A percentile compares a stretch with the other conserved stretches of the same genome.
phyloP scores from a whole-genome alignment of 2,113 vertebrate species.

The Coryphaenoides rupestris region DNA sequence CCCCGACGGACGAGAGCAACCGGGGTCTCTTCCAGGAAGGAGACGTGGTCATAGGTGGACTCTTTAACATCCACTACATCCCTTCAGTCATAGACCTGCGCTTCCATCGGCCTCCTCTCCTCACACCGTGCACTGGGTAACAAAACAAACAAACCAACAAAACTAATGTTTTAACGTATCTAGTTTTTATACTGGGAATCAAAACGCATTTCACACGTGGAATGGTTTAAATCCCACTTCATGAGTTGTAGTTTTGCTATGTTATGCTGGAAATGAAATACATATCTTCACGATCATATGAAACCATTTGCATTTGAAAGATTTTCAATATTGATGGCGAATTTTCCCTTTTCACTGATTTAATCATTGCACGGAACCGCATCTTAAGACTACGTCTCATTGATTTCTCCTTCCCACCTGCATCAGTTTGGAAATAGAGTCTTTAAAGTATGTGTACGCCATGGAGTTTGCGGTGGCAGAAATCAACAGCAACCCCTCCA shows the following conservation, averaged over 20 bases:
- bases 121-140: constrained; percentile 56
- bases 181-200: not conserved
- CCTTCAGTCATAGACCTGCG: constrained; percentile 30
- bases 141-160: constrained; percentile 4
- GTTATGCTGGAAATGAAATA: no score
- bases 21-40: constrained; percentile 62
- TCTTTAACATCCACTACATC: constrained; percentile 55
- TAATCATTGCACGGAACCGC: no score
- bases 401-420: not conserved
- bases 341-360: no score
- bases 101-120: constrained; percentile 41
- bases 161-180: not conserved
- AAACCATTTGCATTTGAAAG: no score
- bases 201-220: no score
- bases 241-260: no score
- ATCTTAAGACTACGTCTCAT: no score
- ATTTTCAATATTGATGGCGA: no score
- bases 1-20: not conserved
- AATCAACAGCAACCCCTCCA: constrained; percentile 60
- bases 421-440: constrained; percentile 49
- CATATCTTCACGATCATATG: no score
- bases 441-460: constrained; percentile 52
- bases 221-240: no score
- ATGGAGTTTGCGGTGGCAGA: constrained; percentile 74
- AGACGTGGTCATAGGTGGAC: constrained; percentile 63